Conservation (phyloP, 2,888 invertebrate genomes). For the Spodoptera picta region DNA sequence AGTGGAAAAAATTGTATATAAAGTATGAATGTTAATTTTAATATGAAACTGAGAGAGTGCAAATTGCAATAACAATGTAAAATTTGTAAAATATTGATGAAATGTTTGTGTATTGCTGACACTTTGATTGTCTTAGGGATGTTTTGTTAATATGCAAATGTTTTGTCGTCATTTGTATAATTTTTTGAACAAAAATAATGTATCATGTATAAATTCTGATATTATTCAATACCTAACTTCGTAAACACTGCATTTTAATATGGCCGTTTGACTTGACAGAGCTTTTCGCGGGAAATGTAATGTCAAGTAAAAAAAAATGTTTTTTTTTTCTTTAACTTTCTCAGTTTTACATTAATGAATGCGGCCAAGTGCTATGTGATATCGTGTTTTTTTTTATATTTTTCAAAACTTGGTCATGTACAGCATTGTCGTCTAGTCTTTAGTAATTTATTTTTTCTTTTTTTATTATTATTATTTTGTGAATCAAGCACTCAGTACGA, state of each 20-base stretch:
- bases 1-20: conserved; percentile 60
- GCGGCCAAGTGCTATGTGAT: conserved; percentile 67
- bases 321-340: conserved; percentile 1
- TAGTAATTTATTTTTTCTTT: conserved; percentile 81
- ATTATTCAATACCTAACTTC: too few species aligned
- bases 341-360: conserved; percentile 49
- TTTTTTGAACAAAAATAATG: too few species aligned
- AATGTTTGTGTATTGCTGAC: too few species aligned
- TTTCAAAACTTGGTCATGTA: conserved; percentile 72
- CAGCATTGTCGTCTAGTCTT: conserved; percentile 83
- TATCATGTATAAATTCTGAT: too few species aligned
- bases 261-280: too few species aligned
- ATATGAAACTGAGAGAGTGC: conserved; percentile 33
- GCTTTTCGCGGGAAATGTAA: too few species aligned
- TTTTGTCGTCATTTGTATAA: too few species aligned
- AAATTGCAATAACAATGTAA: too few species aligned
- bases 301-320: neutral
- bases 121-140: too few species aligned
- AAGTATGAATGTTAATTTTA: conserved; percentile 40
- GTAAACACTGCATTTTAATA: too few species aligned
- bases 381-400: conserved; percentile 60
- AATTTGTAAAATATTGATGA: too few species aligned
- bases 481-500: conserved; percentile 70
- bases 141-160: too few species aligned
- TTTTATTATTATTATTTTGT: conserved; percentile 57